Evolutionary conservation across 2,888 invertebrate species (phyloP).

Genomic region (Xestia c-nigrum): DNA sequence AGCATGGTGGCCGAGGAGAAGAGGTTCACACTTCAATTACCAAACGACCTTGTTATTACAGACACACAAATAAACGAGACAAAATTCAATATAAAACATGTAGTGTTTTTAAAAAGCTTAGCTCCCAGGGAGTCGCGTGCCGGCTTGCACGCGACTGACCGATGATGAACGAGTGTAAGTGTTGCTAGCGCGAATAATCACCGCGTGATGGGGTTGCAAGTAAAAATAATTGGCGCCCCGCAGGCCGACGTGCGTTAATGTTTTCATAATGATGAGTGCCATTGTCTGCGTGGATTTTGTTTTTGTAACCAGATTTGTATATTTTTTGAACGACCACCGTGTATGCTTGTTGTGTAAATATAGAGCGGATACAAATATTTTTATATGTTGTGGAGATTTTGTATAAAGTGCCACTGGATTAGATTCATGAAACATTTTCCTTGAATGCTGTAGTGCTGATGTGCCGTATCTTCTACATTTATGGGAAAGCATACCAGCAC

Average conservation of each 20-base stretch:
- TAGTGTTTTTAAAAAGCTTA: constrained; percentile 73
- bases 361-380: constrained; percentile 71
- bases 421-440: not conserved
- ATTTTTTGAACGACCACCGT: constrained; percentile 70
- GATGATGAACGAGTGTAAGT: constrained; percentile 83
- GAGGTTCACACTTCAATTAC: constrained; percentile 30
- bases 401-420: constrained; percentile 2
- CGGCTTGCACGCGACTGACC: constrained; percentile 79
- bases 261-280: constrained; percentile 88
- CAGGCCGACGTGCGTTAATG: constrained; percentile 85
- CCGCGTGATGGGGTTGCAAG: constrained; percentile 86
- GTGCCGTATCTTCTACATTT: not conserved
- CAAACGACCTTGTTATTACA: constrained; percentile 40
- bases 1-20: constrained; percentile 9
- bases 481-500: not conserved
- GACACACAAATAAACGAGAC: constrained; percentile 46
- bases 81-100: constrained; percentile 63
- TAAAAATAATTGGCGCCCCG: constrained; percentile 89
- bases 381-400: constrained; percentile 20
- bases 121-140: constrained; percentile 69
- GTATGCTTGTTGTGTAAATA: constrained; percentile 76
- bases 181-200: constrained; percentile 83
- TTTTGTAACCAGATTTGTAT: constrained; percentile 85
- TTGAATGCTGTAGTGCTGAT: not conserved
- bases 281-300: constrained; percentile 82